A percentile compares a stretch with the other conserved stretches of the same genome.
These are phyloP conservation scores for Pogonognathellus flavescens DNA, from an alignment of 1,140 invertebrate genomes.

Conservation along the genomic window DNA sequence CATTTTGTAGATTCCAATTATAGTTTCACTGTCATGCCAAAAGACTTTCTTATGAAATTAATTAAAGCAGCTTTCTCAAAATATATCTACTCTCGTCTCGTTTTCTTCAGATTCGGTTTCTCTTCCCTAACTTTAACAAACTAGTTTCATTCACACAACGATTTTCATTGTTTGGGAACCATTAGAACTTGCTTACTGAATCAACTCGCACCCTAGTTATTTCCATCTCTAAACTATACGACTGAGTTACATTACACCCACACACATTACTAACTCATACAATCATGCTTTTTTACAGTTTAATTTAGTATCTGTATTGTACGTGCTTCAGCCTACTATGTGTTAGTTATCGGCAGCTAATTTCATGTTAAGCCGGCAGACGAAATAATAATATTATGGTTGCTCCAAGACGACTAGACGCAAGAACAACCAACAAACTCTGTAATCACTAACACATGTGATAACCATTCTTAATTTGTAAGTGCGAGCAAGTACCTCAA, in stretches of 20 bases:
- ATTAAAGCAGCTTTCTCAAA: slow-evolving; percentile 17
- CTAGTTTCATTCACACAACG: slow-evolving; percentile 15
- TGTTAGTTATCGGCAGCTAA: neutral
- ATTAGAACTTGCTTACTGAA: neutral
- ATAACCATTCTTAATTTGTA: neutral
- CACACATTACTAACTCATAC: neutral
- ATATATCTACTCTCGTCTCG: neutral
- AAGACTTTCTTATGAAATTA: slow-evolving; percentile 19
- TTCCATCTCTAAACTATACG: neutral
- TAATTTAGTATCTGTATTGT: neutral
- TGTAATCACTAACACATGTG: slow-evolving; percentile 5
- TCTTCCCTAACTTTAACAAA: neutral
- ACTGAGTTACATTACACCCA: slow-evolving; percentile 19
- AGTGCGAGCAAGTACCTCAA: neutral
- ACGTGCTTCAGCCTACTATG: slow-evolving; percentile 15
- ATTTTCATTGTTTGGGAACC: slow-evolving; percentile 8
- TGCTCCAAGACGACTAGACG: slow-evolving; percentile 15
- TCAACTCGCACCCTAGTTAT: neutral
- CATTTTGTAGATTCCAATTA: slow-evolving; percentile 39
- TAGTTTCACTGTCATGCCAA: slow-evolving; percentile 12
- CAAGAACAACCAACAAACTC: neutral
- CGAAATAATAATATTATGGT: slow-evolving; percentile 27
- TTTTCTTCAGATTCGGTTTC: neutral
- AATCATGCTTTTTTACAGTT: slow-evolving; percentile 11
- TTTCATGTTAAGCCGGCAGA: slow-evolving; percentile 6